Conservation (phyloP, 2,113 vertebrate genomes). For the Peucedramus taeniatus region DNA sequence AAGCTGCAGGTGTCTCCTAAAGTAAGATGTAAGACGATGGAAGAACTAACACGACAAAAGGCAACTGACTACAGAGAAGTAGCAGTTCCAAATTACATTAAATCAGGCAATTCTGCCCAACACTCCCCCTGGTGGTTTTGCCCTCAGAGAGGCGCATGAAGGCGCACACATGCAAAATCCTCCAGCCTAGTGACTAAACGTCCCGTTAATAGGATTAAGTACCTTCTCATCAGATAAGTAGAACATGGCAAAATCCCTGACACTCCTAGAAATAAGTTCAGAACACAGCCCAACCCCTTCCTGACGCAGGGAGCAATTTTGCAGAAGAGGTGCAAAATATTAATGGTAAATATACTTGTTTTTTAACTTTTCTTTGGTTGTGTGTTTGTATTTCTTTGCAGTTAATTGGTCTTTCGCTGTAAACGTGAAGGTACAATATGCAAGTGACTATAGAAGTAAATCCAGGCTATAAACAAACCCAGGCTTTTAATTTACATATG, state of each 20-base stretch:
- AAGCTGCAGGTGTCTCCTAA: not conserved
- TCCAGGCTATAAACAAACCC: not conserved
- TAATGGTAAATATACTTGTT: slow-evolving; percentile 65
- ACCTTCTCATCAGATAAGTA: slow-evolving; percentile 73
- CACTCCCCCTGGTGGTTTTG: slow-evolving; percentile 70
- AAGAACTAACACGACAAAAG: not conserved
- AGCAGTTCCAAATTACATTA: not conserved
- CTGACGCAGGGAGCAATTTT: slow-evolving; percentile 22
- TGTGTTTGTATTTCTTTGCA: not conserved
- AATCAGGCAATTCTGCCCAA: not conserved
- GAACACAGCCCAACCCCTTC: slow-evolving; percentile 45
- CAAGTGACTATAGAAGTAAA: not conserved
- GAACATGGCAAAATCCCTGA: slow-evolving; percentile 66
- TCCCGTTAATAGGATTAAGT: slow-evolving; percentile 75
- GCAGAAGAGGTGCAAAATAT: slow-evolving; percentile 26
- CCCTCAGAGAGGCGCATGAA: not conserved
- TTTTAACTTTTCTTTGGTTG: not conserved
- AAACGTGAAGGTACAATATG: not conserved
- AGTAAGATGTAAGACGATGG: not conserved
- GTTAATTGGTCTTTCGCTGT: not conserved
- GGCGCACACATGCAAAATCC: not conserved
- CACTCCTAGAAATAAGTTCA: slow-evolving; percentile 55
- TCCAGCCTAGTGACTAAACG: slow-evolving; percentile 51
- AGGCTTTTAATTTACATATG: not conserved
- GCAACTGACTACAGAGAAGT: not conserved